These are phyloP conservation scores for Proctacanthus coquilletti DNA, from an alignment of 1,140 invertebrate species.

Conservation along the genomic window DNA sequence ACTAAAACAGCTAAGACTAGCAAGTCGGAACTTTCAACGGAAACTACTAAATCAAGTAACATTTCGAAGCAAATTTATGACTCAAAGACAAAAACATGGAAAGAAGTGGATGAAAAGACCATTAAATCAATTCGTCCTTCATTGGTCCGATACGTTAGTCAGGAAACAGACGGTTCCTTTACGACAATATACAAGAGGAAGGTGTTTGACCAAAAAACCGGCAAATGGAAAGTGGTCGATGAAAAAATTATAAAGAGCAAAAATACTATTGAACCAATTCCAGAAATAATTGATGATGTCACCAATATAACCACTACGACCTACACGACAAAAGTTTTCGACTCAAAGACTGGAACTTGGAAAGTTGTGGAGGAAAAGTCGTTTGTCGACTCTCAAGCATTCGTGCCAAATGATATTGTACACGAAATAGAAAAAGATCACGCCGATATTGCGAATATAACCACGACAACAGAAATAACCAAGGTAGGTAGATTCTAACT, in stretches of 20 bases:
- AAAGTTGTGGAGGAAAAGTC: slow-evolving; percentile 29
- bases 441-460: slow-evolving; percentile 30
- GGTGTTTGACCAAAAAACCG: slow-evolving; percentile 25
- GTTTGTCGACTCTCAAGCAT: slow-evolving; percentile 25
- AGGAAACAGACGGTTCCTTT: slow-evolving; percentile 20
- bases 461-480: slow-evolving; percentile 29
- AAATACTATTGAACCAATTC: slow-evolving; percentile 12
- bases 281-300: slow-evolving; percentile 31
- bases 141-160: slow-evolving; percentile 26
- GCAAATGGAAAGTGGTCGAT: slow-evolving; percentile 27
- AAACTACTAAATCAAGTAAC: no score
- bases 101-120: slow-evolving; percentile 19
- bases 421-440: slow-evolving; percentile 31
- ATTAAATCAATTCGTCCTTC: slow-evolving; percentile 12
- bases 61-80: slow-evolving; percentile 27
- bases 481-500: slow-evolving; percentile 19
- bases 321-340: slow-evolving; percentile 29
- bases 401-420: slow-evolving; percentile 29
- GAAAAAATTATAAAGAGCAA: slow-evolving; percentile 24
- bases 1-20: no score
- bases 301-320: slow-evolving; percentile 29
- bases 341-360: slow-evolving; percentile 27
- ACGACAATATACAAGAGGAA: slow-evolving; percentile 29
- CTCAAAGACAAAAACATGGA: slow-evolving; percentile 29
- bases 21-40: no score